These are phyloP conservation scores for Coptotermes formosanus DNA, from an alignment of 1,140 invertebrate genomes.

Conservation along the genomic window DNA sequence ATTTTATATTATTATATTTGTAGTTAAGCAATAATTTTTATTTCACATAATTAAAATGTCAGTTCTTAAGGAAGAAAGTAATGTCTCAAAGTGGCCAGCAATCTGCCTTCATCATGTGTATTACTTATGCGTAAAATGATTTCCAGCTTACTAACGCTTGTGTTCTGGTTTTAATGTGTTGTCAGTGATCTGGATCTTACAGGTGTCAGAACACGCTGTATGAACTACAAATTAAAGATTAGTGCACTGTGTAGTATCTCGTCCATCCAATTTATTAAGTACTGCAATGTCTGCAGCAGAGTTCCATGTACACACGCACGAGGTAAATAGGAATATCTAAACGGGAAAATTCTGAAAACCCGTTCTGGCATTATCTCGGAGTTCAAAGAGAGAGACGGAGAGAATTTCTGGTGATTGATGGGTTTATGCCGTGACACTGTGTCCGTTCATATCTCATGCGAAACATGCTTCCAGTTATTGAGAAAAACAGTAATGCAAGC, in stretches of 20 bases:
- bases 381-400: not conserved
- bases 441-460: not conserved
- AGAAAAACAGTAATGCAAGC: not conserved
- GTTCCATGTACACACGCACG: not conserved
- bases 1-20: too few species aligned
- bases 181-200: not conserved
- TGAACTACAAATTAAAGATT: not conserved
- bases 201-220: not conserved
- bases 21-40: too few species aligned
- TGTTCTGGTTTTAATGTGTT: not conserved
- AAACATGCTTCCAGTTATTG: not conserved
- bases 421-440: not conserved
- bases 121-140: not conserved
- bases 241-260: not conserved
- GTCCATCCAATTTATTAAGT: not conserved
- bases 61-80: too few species aligned
- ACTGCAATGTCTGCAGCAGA: not conserved
- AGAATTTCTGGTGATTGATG: conserved; percentile 1
- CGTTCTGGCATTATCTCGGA: not conserved
- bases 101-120: not conserved
- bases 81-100: too few species aligned
- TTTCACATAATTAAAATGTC: too few species aligned
- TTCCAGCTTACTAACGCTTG: not conserved
- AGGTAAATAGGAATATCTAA: not conserved
- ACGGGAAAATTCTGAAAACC: not conserved